Percentiles rank a stretch among this genome's conserved stretches.
These are phyloP conservation scores for Cuculus canorus DNA, from an alignment of 2,797 vertebrate species.

Conservation along the genomic window DNA sequence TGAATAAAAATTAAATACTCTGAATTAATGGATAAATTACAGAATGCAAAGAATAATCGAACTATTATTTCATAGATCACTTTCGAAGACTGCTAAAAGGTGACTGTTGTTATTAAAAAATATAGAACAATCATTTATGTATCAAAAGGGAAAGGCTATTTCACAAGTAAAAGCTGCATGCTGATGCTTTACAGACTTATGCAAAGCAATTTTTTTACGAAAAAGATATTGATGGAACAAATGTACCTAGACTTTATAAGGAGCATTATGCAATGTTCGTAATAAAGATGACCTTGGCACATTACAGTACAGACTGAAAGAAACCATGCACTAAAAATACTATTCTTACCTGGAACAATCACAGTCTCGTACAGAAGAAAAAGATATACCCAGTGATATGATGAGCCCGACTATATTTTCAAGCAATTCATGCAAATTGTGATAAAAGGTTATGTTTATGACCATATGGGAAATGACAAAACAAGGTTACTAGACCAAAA, in stretches of 20 bases:
- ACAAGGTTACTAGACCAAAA: neutral
- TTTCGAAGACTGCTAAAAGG: neutral
- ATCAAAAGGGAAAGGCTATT: conserved; percentile 28
- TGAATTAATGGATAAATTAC: neutral
- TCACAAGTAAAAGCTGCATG: conserved; percentile 16
- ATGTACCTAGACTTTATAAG: neutral
- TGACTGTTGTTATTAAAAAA: conserved; percentile 43
- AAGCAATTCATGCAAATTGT: neutral
- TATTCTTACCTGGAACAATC: neutral
- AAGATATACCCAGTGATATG: neutral
- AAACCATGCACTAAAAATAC: conserved; percentile 4
- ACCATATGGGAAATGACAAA: neutral
- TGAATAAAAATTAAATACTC: neutral
- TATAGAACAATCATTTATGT: conserved; percentile 45
- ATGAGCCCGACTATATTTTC: neutral
- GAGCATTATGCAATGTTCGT: neutral
- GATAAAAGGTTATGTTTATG: neutral
- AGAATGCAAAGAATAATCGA: conserved; percentile 29
- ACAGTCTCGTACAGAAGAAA: neutral
- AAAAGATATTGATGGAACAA: neutral
- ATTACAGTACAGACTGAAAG: neutral
- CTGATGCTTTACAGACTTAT: conserved; percentile 5
- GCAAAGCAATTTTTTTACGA: neutral
- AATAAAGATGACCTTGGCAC: conserved; percentile 5
- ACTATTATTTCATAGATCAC: conserved; percentile 37